A percentile compares a stretch with the other conserved stretches of the same genome.
Evolutionary conservation across 2,888 invertebrate species (phyloP).

Genomic region (Papilio elwesi): DNA sequence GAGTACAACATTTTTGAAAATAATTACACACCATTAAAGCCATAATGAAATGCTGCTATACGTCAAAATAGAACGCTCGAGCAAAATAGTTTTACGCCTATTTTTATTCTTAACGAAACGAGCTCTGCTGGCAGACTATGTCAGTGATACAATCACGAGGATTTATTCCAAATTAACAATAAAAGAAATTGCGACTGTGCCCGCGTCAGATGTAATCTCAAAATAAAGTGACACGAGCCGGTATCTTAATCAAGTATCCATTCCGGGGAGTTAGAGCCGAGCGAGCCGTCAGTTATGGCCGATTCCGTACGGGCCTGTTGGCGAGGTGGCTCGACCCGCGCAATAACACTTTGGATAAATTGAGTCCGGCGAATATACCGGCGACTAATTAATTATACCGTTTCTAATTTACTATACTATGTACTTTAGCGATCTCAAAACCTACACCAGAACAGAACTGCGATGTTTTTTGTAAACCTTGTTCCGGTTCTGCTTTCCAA

Average conservation of each 20-base stretch:
- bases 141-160: slow-evolving; percentile 47
- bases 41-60: slow-evolving; percentile 19
- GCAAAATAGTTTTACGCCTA: slow-evolving; percentile 32
- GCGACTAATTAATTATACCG: slow-evolving; percentile 49
- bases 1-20: slow-evolving; percentile 19
- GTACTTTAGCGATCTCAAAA: neutral
- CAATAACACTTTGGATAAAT: slow-evolving; percentile 82
- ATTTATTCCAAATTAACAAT: slow-evolving; percentile 67
- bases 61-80: slow-evolving; percentile 13
- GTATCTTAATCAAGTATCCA: slow-evolving; percentile 81
- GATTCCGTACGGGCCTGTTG: slow-evolving; percentile 73
- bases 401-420: slow-evolving; percentile 13
- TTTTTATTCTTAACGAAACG: slow-evolving; percentile 31
- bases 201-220: slow-evolving; percentile 73
- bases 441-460: too few species aligned
- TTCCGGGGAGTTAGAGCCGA: slow-evolving; percentile 71
- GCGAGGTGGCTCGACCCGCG: slow-evolving; percentile 61
- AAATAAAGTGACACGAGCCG: slow-evolving; percentile 78
- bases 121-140: slow-evolving; percentile 33
- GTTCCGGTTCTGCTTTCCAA: too few species aligned
- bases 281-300: slow-evolving; percentile 73
- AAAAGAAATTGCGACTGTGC: slow-evolving; percentile 69
- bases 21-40: slow-evolving; percentile 16
- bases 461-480: too few species aligned
- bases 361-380: slow-evolving; percentile 74